Evolutionary conservation across 2,113 vertebrate species (phyloP), one percentile per base, ranked within the genome.

Genomic region (Hipposideros armiger): DNA sequence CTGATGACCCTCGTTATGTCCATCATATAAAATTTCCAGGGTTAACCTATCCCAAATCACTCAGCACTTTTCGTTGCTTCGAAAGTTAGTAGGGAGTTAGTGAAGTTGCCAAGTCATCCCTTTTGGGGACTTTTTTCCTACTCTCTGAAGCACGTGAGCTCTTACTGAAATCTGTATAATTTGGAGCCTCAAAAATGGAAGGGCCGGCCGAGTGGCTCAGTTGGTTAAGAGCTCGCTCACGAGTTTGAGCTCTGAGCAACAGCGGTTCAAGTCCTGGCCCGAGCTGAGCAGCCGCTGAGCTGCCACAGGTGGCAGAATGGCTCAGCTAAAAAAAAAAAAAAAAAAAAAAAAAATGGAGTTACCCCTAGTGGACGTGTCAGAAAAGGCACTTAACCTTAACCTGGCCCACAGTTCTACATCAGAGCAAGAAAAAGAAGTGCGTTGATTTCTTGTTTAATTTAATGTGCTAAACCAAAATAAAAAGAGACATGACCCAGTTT

Each of bases 391-490:
- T 70, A 62, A n/a, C 66, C 36, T 81, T 95, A 76, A 45, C 20
- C 56, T 92, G 66, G 28, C 58, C 90, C 11, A 67, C 26, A 70
- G 32, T 64, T 19, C 30, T 91, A 89, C 40, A 42, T 77, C 45
- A 89, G 8, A 96, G 80, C 40, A 81, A 92, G 69, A 62, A 69
- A 90, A 94, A 95, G 42, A 91, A 87, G 0, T 81, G 19, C 93
- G 85, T 94, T 87, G 26, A n/a, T 16, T 67, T 84, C 45, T 80
- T 83, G 66, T 67, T 90, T 92, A 86, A 83, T 69, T 78, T 70
- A 69, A 77, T 70, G 11, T 26, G 24, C 60, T 90, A 87, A 78
- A 64, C 30, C 70, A 90, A 76, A 91, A 83, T 69, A 67, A 88
- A 96, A 88, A 58, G 82, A 56, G 14, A 64, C 17, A 66, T 62